These are phyloP conservation scores for Astreopora myriophthalma DNA, from an alignment of 64 coral and sea anemone genomes.

Conservation along the genomic window DNA sequence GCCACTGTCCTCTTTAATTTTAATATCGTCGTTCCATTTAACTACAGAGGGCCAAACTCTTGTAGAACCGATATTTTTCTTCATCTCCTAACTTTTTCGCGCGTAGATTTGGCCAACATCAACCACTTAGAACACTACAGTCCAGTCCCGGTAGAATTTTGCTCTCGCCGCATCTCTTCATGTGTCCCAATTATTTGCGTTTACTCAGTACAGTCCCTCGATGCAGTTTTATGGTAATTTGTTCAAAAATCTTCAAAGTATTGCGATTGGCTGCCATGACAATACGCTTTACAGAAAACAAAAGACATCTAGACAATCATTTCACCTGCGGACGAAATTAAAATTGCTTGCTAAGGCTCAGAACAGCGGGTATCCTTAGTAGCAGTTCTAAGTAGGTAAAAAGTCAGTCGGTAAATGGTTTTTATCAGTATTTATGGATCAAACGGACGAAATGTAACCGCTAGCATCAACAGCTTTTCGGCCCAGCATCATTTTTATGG, in stretches of 20 bases:
- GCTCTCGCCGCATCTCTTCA: conserved; percentile 12
- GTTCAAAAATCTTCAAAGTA: background rate
- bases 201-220: background rate
- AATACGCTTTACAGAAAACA: background rate
- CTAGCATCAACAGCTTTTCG: background rate
- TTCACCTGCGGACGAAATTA: background rate
- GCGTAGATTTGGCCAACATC: background rate
- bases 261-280: conserved; percentile 3
- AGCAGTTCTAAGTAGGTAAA: background rate
- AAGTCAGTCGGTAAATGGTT: too few species aligned
- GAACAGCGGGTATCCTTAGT: too few species aligned
- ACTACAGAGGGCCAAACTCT: conserved; percentile 7
- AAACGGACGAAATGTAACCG: background rate
- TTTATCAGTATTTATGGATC: background rate
- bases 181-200: background rate
- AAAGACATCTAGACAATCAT: background rate
- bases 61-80: background rate
- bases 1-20: background rate
- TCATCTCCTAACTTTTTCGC: background rate
- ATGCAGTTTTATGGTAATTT: conserved; percentile 30
- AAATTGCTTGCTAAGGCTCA: background rate
- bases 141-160: background rate
- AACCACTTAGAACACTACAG: background rate
- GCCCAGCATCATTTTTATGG: too few species aligned
- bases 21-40: conserved; percentile 2